A percentile compares a stretch with the other conserved stretches of the same genome.
Conservation (phyloP, 2,888 invertebrate genomes). For the Mellilla xanthometata region DNA sequence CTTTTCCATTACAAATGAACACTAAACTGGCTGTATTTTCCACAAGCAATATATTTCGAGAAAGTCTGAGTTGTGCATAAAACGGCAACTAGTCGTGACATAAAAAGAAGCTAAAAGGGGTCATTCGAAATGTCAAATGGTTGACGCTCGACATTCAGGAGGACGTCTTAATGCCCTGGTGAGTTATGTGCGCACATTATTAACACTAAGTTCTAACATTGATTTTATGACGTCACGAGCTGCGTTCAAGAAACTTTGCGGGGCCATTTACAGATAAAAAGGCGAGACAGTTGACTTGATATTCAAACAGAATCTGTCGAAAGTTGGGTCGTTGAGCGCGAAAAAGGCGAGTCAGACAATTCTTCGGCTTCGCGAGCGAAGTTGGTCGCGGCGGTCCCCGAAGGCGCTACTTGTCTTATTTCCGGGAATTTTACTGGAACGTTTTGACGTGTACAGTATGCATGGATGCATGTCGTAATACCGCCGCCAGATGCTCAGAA, state of each 20-base stretch:
- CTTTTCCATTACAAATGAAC: constrained; percentile 14
- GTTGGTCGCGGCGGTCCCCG: constrained; percentile 37
- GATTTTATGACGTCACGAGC: constrained; percentile 19
- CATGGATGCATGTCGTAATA: constrained; percentile 40
- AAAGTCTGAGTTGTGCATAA: constrained; percentile 30
- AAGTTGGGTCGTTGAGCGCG: constrained; percentile 39
- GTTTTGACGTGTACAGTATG: constrained; percentile 36
- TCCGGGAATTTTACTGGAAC: constrained; percentile 39
- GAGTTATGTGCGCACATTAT: constrained; percentile 28
- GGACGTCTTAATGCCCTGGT: constrained; percentile 27
- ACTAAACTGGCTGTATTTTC: constrained; percentile 25
- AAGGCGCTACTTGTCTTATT: constrained; percentile 37
- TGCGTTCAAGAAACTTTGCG: constrained; percentile 23
- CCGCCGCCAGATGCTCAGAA: constrained; percentile 55
- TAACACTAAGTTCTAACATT: constrained; percentile 21
- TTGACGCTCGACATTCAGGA: constrained; percentile 31
- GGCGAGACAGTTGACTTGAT: constrained; percentile 40
- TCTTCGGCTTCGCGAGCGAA: constrained; percentile 42
- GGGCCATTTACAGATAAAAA: constrained; percentile 32
- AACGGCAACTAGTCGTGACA: constrained; percentile 27
- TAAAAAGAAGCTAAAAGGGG: constrained; percentile 33
- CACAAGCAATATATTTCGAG: constrained; percentile 22
- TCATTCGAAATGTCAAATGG: constrained; percentile 34
- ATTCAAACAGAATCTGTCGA: constrained; percentile 56
- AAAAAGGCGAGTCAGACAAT: constrained; percentile 43